phyloP scores from a whole-genome alignment of 1,140 invertebrate species.

The Vanessa atalanta region DNA sequence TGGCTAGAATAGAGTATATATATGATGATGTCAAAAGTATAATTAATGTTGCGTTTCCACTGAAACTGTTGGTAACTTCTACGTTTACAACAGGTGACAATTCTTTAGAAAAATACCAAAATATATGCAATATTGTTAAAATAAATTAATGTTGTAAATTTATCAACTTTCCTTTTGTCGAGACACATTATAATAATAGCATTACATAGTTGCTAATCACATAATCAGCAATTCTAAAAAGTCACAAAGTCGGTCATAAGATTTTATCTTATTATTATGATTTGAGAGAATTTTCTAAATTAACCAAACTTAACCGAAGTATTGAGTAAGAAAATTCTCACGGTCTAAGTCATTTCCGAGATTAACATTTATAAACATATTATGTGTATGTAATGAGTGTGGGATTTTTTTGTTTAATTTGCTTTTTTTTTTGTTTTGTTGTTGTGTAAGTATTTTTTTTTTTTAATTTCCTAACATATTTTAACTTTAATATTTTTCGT shows the following conservation, averaged over 20 bases:
- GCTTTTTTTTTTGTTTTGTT: slow-evolving; percentile 14
- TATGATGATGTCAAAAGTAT: no score
- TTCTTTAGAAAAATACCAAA: no score
- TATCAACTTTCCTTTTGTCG: no score
- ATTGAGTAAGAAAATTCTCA: slow-evolving; percentile 11
- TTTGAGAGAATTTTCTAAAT: neutral
- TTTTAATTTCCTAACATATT: slow-evolving; percentile 17
- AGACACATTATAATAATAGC: no score
- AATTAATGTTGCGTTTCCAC: no score
- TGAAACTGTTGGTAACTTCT: no score
- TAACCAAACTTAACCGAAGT: neutral
- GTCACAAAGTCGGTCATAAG: neutral
- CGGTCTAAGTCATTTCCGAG: neutral
- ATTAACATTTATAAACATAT: neutral
- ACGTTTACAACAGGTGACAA: no score
- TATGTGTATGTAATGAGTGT: neutral
- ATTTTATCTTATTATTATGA: neutral
- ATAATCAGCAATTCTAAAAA: neutral
- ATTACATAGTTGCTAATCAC: neutral
- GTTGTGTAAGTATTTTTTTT: slow-evolving; percentile 38
- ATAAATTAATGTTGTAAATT: no score
- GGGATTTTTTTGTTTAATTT: neutral
- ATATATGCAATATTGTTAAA: no score
- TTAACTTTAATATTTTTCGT: slow-evolving; percentile 20
- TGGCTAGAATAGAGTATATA: no score